Percentiles rank a stretch among this genome's conserved stretches.
These are phyloP conservation scores for Colostygia pectinataria DNA, from an alignment of 2,888 invertebrate genomes.

Conservation along the genomic window DNA sequence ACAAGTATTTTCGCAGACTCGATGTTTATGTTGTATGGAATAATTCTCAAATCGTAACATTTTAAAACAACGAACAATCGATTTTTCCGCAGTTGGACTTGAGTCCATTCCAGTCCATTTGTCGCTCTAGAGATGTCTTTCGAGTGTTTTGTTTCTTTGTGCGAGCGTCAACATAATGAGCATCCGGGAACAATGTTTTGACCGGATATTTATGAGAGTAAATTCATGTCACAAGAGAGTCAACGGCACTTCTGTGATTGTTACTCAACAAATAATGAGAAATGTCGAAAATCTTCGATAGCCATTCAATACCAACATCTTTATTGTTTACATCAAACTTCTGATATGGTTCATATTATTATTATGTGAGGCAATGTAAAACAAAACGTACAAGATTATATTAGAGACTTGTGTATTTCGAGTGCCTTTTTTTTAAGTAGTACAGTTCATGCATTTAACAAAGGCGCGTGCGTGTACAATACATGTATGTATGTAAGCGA, in stretches of 20 bases:
- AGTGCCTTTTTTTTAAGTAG: too few species aligned
- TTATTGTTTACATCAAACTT: constrained; percentile 3
- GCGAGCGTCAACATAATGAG: constrained; percentile 63
- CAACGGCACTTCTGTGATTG: constrained; percentile 39
- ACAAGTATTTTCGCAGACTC: constrained; percentile 16
- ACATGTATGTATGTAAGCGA: too few species aligned
- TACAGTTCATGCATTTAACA: too few species aligned
- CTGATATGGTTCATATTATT: background rate
- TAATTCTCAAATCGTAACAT: constrained; percentile 27
- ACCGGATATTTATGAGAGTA: constrained; percentile 60
- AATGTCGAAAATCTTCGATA: constrained; percentile 1
- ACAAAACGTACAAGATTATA: background rate
- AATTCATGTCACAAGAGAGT: constrained; percentile 44
- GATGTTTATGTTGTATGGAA: constrained; percentile 10
- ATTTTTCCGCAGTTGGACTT: constrained; percentile 42
- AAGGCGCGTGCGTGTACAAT: too few species aligned
- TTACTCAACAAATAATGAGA: constrained; percentile 25
- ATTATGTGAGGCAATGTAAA: background rate
- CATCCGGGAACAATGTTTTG: constrained; percentile 56
- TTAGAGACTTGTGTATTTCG: too few species aligned
- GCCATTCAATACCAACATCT: background rate
- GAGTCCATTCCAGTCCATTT: constrained; percentile 58
- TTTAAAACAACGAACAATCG: constrained; percentile 32
- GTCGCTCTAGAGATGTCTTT: constrained; percentile 61
- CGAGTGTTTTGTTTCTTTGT: constrained; percentile 64